These are phyloP conservation scores for Neuroterus valhalla DNA, from an alignment of 1,140 invertebrate genomes.

Conservation along the genomic window DNA sequence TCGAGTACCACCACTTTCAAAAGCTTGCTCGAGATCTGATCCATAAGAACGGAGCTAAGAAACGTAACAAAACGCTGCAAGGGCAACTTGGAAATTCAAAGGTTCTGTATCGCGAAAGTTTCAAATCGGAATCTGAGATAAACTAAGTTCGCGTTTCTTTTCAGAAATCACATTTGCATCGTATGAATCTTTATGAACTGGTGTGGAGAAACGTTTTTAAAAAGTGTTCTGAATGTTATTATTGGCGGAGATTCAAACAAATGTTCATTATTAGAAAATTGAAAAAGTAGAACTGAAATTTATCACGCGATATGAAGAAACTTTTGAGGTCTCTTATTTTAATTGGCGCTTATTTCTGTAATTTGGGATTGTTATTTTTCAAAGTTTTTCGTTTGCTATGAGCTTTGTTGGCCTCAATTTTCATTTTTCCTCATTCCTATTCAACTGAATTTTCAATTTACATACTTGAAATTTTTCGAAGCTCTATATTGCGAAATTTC, in stretches of 20 bases:
- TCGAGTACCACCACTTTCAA: background rate
- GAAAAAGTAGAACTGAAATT: no score
- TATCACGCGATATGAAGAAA: no score
- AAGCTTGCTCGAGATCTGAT: background rate
- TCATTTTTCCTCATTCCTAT: no score
- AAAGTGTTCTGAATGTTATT: background rate
- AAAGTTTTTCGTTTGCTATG: no score
- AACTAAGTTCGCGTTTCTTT: background rate
- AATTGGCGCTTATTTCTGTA: no score
- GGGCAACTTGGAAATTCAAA: conserved; percentile 24
- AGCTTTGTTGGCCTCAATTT: no score
- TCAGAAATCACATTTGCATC: conserved; percentile 17
- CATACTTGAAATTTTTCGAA: no score
- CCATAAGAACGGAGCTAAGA: background rate
- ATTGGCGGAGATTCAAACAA: background rate
- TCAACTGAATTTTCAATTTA: no score
- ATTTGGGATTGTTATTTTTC: no score
- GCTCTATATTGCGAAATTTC: no score
- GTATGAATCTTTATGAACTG: conserved; percentile 35
- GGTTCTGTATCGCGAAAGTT: conserved; percentile 11
- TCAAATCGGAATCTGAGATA: conserved; percentile 7
- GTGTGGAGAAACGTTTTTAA: background rate
- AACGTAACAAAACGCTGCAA: background rate
- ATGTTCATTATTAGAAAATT: no score
- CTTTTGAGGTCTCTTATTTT: no score